Percentiles rank a stretch among this genome's conserved stretches.
phyloP scores from a whole-genome alignment of 2,888 invertebrate species.

The Agelastica alni region DNA sequence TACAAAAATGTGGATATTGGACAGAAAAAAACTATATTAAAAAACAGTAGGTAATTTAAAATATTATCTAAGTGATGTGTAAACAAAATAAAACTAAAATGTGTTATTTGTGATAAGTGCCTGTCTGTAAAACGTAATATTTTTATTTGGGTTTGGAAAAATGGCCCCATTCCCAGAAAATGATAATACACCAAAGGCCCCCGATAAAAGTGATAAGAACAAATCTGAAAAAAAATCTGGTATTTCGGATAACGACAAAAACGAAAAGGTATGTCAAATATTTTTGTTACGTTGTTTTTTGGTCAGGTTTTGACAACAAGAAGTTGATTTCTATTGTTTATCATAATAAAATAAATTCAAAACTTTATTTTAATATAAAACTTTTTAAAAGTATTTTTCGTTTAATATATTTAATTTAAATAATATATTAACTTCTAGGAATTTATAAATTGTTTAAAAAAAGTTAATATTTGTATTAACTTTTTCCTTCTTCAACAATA shows the following conservation, averaged over 20 bases:
- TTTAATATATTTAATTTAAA: too few species aligned
- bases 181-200: slow-evolving; percentile 76
- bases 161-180: slow-evolving; percentile 81
- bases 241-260: slow-evolving; percentile 53
- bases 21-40: slow-evolving; percentile 40
- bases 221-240: slow-evolving; percentile 58
- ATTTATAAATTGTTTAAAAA: too few species aligned
- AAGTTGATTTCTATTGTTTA: slow-evolving; percentile 4
- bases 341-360: neutral
- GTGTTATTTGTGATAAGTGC: slow-evolving; percentile 32
- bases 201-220: slow-evolving; percentile 67
- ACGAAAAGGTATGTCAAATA: slow-evolving; percentile 42
- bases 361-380: too few species aligned
- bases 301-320: slow-evolving; percentile 10
- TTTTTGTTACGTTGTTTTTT: slow-evolving; percentile 14
- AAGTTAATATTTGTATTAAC: too few species aligned
- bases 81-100: slow-evolving; percentile 23
- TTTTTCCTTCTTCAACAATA: too few species aligned
- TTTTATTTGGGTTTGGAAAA: slow-evolving; percentile 44
- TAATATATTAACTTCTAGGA: too few species aligned
- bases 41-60: slow-evolving; percentile 22
- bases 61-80: slow-evolving; percentile 26
- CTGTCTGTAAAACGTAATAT: slow-evolving; percentile 24
- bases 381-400: too few species aligned
- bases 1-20: slow-evolving; percentile 51